phyloP scores from a whole-genome alignment of 2,797 vertebrate species.

The Coilia nasus region DNA sequence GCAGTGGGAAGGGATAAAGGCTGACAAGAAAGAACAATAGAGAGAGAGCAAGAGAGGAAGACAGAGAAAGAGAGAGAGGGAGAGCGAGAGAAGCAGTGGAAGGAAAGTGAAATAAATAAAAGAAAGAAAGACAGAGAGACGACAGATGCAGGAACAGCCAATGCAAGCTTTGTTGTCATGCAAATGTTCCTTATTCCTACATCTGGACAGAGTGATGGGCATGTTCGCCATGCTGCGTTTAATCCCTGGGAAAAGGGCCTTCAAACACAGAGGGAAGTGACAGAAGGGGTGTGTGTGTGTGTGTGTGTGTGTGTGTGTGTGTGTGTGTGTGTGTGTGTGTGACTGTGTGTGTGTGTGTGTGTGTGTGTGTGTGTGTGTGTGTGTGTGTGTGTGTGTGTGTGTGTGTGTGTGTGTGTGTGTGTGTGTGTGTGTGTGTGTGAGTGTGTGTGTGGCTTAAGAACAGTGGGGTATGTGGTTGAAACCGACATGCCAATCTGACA shows the following conservation, averaged over 20 bases:
- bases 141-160: background rate
- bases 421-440: background rate
- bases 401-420: too few species aligned
- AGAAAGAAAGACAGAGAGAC: background rate
- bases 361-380: too few species aligned
- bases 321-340: background rate
- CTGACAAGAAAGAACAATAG: constrained; percentile 43
- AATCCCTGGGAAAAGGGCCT: background rate
- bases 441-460: background rate
- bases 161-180: constrained; percentile 11
- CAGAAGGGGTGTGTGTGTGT: background rate
- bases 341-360: background rate
- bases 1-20: background rate
- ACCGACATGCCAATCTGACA: background rate
- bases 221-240: background rate
- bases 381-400: too few species aligned
- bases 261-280: background rate
- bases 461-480: constrained; percentile 39
- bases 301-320: too few species aligned
- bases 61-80: background rate
- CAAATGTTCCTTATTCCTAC: background rate
- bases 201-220: background rate
- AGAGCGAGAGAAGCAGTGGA: background rate
- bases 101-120: background rate
- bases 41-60: background rate